These are phyloP conservation scores for Babyrousa celebensis DNA, from an alignment of 2,797 vertebrate species.

Conservation along the genomic window DNA sequence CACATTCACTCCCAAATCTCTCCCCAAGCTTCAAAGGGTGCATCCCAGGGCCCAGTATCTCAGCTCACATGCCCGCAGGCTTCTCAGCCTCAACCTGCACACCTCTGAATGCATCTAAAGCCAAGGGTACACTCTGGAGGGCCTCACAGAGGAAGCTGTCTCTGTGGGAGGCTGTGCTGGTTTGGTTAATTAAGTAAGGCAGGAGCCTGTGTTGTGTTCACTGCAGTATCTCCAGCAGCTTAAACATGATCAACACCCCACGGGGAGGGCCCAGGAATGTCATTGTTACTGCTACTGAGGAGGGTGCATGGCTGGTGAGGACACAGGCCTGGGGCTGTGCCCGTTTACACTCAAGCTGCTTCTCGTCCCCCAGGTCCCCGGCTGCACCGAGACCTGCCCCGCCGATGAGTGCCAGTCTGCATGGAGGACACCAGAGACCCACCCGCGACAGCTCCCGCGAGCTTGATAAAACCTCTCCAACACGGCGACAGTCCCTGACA, in stretches of 20 bases:
- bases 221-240: not conserved
- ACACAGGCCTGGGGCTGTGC: not conserved
- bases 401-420: not conserved
- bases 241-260: not conserved
- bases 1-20: not conserved
- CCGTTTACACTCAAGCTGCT: not conserved
- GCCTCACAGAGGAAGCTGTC: not conserved
- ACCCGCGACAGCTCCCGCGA: not conserved
- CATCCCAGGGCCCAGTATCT: not conserved
- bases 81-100: not conserved
- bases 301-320: not conserved
- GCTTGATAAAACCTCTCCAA: slow-evolving; percentile 12
- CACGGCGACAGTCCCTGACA: not conserved
- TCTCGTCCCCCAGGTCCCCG: too few relatives aligned
- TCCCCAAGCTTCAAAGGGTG: not conserved
- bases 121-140: not conserved
- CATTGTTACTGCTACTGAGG: too few relatives aligned
- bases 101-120: not conserved
- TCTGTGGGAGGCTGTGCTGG: not conserved
- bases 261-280: accelerated
- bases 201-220: not conserved
- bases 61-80: not conserved
- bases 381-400: not conserved
- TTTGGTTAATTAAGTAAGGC: too few relatives aligned
- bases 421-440: too few relatives aligned